Evolutionary conservation across 2,113 vertebrate genomes (phyloP).

Genomic region (Gymnarchus niloticus): DNA sequence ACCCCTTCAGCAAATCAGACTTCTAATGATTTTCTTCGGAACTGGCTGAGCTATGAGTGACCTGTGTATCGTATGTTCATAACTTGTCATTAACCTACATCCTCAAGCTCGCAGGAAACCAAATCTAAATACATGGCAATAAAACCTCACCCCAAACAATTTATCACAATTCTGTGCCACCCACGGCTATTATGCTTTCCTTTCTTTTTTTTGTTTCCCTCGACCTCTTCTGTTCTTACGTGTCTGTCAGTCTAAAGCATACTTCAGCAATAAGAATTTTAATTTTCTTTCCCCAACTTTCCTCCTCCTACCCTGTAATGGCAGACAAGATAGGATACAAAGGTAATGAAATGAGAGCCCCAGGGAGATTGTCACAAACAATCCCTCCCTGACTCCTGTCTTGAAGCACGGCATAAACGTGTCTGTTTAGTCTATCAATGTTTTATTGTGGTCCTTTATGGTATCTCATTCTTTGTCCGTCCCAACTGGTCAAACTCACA

Average conservation of each 20-base stretch:
- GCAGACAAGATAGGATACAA: slow-evolving; percentile 55
- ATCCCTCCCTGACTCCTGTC: slow-evolving; percentile 88
- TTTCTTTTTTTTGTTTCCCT: background rate
- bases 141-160: background rate
- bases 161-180: background rate
- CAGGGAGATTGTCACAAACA: slow-evolving; percentile 92
- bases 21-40: background rate
- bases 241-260: slow-evolving; percentile 72
- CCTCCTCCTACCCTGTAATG: slow-evolving; percentile 61
- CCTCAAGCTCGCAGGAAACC: background rate
- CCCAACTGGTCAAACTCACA: slow-evolving; percentile 77
- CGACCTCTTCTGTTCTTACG: slow-evolving; percentile 40
- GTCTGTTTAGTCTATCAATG: slow-evolving; percentile 94
- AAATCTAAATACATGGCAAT: background rate
- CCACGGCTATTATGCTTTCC: slow-evolving; percentile 8
- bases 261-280: slow-evolving; percentile 70
- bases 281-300: slow-evolving; percentile 82
- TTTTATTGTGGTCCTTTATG: slow-evolving; percentile 86
- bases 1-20: background rate
- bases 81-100: background rate
- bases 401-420: slow-evolving; percentile 96
- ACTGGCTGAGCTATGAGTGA: background rate
- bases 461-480: slow-evolving; percentile 89
- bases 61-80: slow-evolving; percentile 6
- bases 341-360: slow-evolving; percentile 76